phyloP scores from a whole-genome alignment of 1,140 invertebrate genomes.

The Trypoxylus dichotomus region DNA sequence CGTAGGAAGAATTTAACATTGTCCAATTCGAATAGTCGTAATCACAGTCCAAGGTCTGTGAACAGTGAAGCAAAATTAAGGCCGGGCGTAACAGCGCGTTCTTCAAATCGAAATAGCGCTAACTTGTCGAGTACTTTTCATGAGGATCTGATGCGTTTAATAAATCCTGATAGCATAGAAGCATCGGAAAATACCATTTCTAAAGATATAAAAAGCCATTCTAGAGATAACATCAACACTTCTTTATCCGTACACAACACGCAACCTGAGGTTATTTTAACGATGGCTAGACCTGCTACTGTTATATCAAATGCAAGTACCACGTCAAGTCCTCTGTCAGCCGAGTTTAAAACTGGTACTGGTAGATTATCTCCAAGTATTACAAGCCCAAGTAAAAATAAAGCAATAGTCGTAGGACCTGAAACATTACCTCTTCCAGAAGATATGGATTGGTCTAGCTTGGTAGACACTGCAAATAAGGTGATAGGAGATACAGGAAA shows the following conservation, averaged over 20 bases:
- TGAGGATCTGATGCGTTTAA: conserved; percentile 86
- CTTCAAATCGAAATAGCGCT: conserved; percentile 61
- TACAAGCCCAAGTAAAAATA: conserved; percentile 38
- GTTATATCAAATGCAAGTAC: conserved; percentile 70
- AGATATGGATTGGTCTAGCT: conserved; percentile 74
- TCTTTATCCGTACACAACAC: conserved; percentile 47
- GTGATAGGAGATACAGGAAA: conserved; percentile 49
- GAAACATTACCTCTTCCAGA: conserved; percentile 60
- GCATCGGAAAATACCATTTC: conserved; percentile 45
- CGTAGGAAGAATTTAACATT: conserved; percentile 51
- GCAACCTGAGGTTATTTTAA: conserved; percentile 67
- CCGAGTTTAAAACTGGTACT: conserved; percentile 30
- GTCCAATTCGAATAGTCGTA: conserved; percentile 59
- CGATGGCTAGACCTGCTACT: conserved; percentile 70
- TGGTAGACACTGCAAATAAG: conserved; percentile 75
- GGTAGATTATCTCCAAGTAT: conserved; percentile 51
- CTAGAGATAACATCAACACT: conserved; percentile 60
- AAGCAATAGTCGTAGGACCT: conserved; percentile 39
- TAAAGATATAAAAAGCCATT: conserved; percentile 49
- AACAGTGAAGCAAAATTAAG: conserved; percentile 57
- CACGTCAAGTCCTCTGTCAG: conserved; percentile 62
- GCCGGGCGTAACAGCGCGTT: conserved; percentile 54
- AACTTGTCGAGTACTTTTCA: conserved; percentile 74
- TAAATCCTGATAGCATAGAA: conserved; percentile 79
- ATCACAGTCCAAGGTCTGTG: conserved; percentile 64